Evolutionary conservation across 2,888 invertebrate species (phyloP).

Genomic region (Chaetogeoica ovagalla): DNA sequence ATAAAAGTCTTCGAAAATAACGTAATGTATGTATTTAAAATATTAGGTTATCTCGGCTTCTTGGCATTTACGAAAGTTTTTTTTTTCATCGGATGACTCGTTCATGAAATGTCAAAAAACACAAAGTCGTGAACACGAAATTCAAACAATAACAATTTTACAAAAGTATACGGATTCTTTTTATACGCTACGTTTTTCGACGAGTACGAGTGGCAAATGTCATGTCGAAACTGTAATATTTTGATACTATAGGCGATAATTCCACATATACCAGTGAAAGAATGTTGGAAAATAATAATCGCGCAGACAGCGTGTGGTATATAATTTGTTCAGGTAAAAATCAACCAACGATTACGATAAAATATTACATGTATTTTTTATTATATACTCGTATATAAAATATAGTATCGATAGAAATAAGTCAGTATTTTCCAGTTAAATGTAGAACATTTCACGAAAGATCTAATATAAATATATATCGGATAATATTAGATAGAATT

Average conservation of each 20-base stretch:
- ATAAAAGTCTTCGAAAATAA: background rate
- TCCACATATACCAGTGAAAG: background rate
- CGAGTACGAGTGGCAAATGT: background rate
- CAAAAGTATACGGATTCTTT: background rate
- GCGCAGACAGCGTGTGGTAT: background rate
- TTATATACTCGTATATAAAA: background rate
- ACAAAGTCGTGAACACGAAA: background rate
- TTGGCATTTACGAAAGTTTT: slow-evolving; percentile 25
- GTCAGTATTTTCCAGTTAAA: no score
- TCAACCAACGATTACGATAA: background rate
- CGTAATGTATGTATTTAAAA: background rate
- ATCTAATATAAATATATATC: no score
- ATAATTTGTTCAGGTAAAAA: background rate
- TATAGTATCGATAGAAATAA: no score
- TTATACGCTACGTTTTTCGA: background rate
- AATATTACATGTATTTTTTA: no score
- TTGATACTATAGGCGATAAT: background rate
- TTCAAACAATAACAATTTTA: slow-evolving; percentile 11
- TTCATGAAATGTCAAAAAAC: background rate
- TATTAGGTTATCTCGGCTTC: slow-evolving; percentile 22
- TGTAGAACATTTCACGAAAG: no score
- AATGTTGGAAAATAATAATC: background rate
- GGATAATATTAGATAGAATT: no score
- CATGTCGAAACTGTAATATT: background rate
- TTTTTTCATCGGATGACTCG: background rate